A percentile compares a stretch with the other conserved stretches of the same genome.
These are phyloP conservation scores for Argyrosomus regius DNA, from an alignment of 2,797 vertebrate species.

Conservation along the genomic window DNA sequence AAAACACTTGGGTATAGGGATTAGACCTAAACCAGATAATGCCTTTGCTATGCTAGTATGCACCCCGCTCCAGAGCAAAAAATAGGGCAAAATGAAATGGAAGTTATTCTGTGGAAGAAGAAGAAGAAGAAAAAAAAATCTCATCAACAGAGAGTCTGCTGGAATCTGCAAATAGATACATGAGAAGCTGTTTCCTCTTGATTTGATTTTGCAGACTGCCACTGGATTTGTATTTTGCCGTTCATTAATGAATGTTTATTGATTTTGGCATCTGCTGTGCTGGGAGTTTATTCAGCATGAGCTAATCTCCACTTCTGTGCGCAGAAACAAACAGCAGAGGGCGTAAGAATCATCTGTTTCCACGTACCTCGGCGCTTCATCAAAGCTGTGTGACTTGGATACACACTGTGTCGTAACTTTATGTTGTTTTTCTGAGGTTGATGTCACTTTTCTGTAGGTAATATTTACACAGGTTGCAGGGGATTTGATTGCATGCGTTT, in stretches of 20 bases:
- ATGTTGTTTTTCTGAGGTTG: neutral
- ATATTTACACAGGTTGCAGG: no score
- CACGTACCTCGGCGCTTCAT: neutral
- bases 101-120: conserved; percentile 55
- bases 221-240: conserved; percentile 60
- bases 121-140: conserved; percentile 17
- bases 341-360: conserved; percentile 73
- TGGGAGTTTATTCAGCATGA: conserved; percentile 28
- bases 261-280: conserved; percentile 61
- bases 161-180: conserved; percentile 64
- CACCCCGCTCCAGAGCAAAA: conserved; percentile 72
- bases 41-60: conserved; percentile 64
- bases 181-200: conserved; percentile 56
- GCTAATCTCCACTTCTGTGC: conserved; percentile 18
- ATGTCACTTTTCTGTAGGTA: neutral
- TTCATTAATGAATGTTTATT: conserved; percentile 70
- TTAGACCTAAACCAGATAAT: conserved; percentile 81
- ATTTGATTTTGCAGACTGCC: conserved; percentile 67
- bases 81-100: conserved; percentile 77
- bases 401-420: conserved; percentile 22
- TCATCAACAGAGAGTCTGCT: conserved; percentile 55
- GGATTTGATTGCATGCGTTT: neutral
- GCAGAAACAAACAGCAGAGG: conserved; percentile 75
- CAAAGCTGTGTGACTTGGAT: neutral
- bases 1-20: conserved; percentile 80